Evolutionary conservation across 2,888 invertebrate species (phyloP), one percentile per base, ranked within the genome.

Genomic region (Lithophane semibrunnea): DNA sequence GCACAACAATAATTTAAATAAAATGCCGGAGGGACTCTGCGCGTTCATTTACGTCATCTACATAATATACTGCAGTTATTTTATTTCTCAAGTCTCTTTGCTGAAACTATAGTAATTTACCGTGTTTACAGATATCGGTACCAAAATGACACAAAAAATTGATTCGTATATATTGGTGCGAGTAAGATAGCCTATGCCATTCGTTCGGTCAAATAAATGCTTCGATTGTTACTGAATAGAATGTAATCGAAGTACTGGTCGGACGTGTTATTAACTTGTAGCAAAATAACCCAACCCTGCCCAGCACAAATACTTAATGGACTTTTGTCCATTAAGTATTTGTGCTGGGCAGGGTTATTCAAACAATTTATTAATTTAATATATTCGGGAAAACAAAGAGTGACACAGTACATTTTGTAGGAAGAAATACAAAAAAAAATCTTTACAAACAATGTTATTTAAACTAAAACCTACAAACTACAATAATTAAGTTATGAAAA

Each of bases 201-300:
- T 49, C 12, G 4, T 18, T 49, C 37, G 12, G n/a, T 69, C 18
- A 13, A 68, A 24, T 47, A n/a, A 58, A 37, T 75, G n/a, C 13
- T 49, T 24, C 16, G 12, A 61, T 47, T 37, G 10, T 54, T 37
- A 64, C 44, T 37, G n/a, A 37, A 77, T 49, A 54, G 12, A 60
- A 61, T 61, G 29, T 13, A n/a, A 16, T 44, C 21, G 24, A 42
- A 78, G 12, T 47, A 47, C n/a, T 56, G 24, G 10, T 37, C 58
- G 29, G 42, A 69, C 56, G 37, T 79, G 37, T 44, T 65, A 47
- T 37, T 65, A 80, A 76, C 29, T 64, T 56, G 42, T 63, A 63
- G 61, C 75, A 16, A 56, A 64, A 56, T 52, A 82, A n/a, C 21
- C 13, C 3, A 82, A n/a, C 21, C 13, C 3, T n/a, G n/a, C 2